These are phyloP conservation scores for Calypte anna DNA, from an alignment of 2,113 vertebrate species.

Conservation along the genomic window DNA sequence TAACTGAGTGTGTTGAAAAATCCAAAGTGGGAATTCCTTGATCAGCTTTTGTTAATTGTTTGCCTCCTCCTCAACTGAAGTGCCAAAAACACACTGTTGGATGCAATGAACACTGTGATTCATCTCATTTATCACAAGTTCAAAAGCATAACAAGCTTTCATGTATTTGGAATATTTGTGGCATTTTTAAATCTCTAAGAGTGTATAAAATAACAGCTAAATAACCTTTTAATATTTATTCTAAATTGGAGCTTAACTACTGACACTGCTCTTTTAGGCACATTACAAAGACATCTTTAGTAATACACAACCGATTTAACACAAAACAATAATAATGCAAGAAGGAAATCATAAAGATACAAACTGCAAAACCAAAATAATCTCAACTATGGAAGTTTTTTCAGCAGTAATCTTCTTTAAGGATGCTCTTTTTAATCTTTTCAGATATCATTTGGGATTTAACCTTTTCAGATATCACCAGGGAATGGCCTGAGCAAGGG, in stretches of 20 bases:
- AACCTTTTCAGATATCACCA: neutral
- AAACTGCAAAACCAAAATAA: neutral
- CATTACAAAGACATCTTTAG: conserved; percentile 35
- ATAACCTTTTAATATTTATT: conserved; percentile 47
- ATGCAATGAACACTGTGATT: neutral
- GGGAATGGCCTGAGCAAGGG: conserved; percentile 16
- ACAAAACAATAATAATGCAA: neutral
- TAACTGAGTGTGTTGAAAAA: conserved; percentile 13
- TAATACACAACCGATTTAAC: conserved; percentile 25
- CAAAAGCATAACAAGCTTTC: neutral
- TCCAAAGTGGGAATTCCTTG: neutral
- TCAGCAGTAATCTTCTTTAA: neutral
- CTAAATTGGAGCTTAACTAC: conserved; percentile 54
- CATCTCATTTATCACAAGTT: conserved; percentile 10
- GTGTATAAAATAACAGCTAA: conserved; percentile 32
- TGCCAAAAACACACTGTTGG: conserved; percentile 11
- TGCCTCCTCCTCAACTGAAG: neutral
- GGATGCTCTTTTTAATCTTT: neutral
- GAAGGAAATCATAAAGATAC: neutral
- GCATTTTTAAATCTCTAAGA: conserved; percentile 3
- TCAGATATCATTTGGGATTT: neutral
- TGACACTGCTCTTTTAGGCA: conserved; percentile 15
- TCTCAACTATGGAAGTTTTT: neutral
- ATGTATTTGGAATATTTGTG: neutral
- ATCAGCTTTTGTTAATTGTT: neutral